These are phyloP conservation scores for Glomeris maerens DNA, from an alignment of 1,140 invertebrate species.

Conservation along the genomic window DNA sequence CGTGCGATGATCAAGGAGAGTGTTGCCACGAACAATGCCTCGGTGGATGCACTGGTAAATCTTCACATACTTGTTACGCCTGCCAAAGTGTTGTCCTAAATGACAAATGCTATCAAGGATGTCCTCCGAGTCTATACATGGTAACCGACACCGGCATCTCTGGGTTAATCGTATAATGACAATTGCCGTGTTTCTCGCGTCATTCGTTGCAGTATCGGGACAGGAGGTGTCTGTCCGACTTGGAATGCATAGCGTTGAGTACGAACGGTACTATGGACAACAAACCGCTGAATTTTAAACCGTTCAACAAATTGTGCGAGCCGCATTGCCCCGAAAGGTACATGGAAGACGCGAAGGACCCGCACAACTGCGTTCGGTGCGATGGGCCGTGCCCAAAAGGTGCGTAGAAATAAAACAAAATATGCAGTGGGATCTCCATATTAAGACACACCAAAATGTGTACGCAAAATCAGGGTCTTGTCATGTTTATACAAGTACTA, in stretches of 20 bases:
- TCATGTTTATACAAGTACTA: too few species aligned
- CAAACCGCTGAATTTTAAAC: constrained; percentile 28
- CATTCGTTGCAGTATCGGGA: constrained; percentile 43
- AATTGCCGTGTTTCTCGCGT: background rate
- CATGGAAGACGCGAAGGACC: constrained; percentile 35
- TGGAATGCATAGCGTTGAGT: constrained; percentile 49
- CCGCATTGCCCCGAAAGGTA: constrained; percentile 59
- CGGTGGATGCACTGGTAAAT: constrained; percentile 57
- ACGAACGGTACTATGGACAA: constrained; percentile 27
- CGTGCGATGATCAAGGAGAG: constrained; percentile 38
- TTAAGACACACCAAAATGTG: too few species aligned
- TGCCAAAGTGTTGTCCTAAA: constrained; percentile 51
- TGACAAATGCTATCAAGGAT: constrained; percentile 47
- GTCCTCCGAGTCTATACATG: constrained; percentile 50
- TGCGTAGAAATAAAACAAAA: too few species aligned
- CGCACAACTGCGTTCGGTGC: constrained; percentile 30
- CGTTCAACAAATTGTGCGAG: constrained; percentile 49
- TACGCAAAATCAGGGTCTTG: too few species aligned
- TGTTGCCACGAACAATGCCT: constrained; percentile 71
- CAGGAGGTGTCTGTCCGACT: constrained; percentile 57
- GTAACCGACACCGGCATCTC: constrained; percentile 25
- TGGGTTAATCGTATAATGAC: constrained; percentile 6
- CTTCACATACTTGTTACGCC: constrained; percentile 48
- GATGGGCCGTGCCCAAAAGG: constrained; percentile 34
- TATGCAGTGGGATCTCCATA: too few species aligned